phyloP scores from a whole-genome alignment of 53 echinoderm and acorn worm species.

The Antedon mediterranea region DNA sequence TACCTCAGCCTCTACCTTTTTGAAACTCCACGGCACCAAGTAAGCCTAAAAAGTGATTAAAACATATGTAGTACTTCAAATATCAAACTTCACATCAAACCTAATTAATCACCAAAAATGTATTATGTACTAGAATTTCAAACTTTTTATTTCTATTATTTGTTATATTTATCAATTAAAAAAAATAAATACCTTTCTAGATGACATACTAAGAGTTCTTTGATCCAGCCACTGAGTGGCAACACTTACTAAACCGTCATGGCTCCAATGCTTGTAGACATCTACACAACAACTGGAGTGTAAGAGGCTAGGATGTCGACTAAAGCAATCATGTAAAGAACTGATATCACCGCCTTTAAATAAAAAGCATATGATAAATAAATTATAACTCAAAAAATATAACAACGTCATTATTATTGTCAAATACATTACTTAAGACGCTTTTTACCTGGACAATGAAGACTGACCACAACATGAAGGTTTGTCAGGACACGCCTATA shows the following conservation, averaged over 20 bases:
- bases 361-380: no score
- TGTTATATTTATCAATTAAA: neutral
- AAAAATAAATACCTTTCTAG: neutral
- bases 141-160: no score
- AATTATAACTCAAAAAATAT: no score
- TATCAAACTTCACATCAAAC: no score
- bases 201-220: neutral
- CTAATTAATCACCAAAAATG: no score
- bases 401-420: no score
- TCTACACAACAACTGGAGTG: conserved; percentile 61
- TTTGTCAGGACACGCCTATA: conserved; percentile 58
- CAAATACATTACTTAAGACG: no score
- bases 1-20: conserved; percentile 25
- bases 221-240: conserved; percentile 82
- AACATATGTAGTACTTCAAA: neutral
- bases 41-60: conserved; percentile 26
- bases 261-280: conserved; percentile 83
- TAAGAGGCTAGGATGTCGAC: conserved; percentile 50
- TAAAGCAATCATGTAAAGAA: conserved; percentile 29
- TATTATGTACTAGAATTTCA: no score
- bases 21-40: conserved; percentile 36
- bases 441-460: conserved; percentile 58
- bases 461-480: conserved; percentile 65
- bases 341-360: conserved; percentile 42
- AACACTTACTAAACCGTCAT: conserved; percentile 50